phyloP scores from a whole-genome alignment of 2,888 invertebrate genomes.

The Cenopis cana region DNA sequence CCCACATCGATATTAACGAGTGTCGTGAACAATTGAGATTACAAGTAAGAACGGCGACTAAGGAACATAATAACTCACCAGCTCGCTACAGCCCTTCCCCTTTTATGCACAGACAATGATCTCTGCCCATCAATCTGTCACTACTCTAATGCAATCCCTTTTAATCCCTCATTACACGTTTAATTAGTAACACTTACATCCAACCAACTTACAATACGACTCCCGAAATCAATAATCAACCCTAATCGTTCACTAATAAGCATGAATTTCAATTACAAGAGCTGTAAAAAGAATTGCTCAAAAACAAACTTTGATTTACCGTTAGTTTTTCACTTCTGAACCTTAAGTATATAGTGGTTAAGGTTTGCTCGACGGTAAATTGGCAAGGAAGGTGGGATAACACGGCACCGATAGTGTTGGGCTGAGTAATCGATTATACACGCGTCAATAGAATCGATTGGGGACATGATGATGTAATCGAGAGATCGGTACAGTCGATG shows the following conservation, averaged over 20 bases:
- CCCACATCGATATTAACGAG: too few species aligned
- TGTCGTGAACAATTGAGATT: background rate
- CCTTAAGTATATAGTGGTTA: background rate
- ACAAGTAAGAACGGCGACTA: too few species aligned
- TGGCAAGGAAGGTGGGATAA: constrained; percentile 24
- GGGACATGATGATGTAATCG: constrained; percentile 73
- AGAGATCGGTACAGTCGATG: constrained; percentile 46
- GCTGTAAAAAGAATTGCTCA: background rate
- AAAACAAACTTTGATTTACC: constrained; percentile 13
- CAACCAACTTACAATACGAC: background rate
- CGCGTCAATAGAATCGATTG: constrained; percentile 65
- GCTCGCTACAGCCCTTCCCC: background rate
- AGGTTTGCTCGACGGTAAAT: constrained; percentile 5
- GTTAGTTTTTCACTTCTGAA: background rate
- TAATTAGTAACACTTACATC: constrained; percentile 42
- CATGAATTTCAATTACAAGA: constrained; percentile 2
- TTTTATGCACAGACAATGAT: constrained; percentile 19
- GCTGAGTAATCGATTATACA: constrained; percentile 70
- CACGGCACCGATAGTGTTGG: constrained; percentile 48
- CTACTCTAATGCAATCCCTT: constrained; percentile 38
- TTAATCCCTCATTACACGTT: constrained; percentile 42
- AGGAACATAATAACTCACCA: background rate
- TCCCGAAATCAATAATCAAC: background rate
- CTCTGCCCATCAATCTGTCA: constrained; percentile 37
- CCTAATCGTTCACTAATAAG: constrained; percentile 8